A percentile compares a stretch with the other conserved stretches of the same genome.
Evolutionary conservation across 2,113 vertebrate species (phyloP).

Genomic region (Sula dactylatra): DNA sequence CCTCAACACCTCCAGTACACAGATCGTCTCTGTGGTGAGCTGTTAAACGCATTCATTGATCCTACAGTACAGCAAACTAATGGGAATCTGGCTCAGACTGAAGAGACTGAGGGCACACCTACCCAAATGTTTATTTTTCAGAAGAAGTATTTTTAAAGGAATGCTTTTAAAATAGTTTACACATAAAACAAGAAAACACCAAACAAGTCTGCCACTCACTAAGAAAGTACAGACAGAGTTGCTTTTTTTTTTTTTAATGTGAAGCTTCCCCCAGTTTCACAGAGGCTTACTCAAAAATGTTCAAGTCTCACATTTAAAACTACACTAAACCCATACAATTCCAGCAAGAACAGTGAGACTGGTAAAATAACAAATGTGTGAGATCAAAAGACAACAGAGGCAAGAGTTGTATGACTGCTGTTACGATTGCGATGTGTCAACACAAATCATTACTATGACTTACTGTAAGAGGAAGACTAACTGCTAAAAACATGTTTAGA

Average conservation of each 20-base stretch:
- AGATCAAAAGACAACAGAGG: background rate
- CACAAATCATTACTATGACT: background rate
- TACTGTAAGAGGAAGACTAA: background rate
- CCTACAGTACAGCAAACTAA: background rate
- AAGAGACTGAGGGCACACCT: background rate
- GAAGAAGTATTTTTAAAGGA: background rate
- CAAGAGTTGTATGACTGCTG: background rate
- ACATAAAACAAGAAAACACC: background rate
- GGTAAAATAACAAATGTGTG: background rate
- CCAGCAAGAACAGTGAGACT: background rate
- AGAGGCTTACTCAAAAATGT: background rate
- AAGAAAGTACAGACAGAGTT: background rate
- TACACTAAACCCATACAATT: background rate
- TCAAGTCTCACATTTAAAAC: background rate
- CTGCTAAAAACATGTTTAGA: background rate
- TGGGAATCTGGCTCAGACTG: background rate
- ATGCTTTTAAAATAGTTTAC: background rate
- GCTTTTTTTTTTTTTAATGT: background rate
- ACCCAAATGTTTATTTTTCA: background rate
- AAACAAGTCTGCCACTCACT: background rate
- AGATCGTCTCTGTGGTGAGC: background rate
- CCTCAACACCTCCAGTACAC: background rate
- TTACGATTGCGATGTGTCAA: background rate
- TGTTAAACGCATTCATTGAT: background rate
- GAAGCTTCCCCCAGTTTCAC: background rate